Conservation (phyloP, 2,888 invertebrate genomes). For the Eurytoma californica region DNA sequence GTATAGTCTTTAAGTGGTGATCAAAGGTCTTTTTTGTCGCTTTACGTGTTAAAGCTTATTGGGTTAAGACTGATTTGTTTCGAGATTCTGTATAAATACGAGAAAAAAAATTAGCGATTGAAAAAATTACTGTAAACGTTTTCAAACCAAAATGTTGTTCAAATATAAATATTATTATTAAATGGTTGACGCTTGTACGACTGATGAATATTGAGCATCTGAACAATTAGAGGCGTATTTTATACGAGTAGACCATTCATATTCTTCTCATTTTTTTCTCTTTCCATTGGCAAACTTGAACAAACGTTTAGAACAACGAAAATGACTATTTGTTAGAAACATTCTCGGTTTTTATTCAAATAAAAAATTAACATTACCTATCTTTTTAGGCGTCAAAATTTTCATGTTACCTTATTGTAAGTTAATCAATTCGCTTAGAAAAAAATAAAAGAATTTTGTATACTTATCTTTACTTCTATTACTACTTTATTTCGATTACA, state of each 20-base stretch:
- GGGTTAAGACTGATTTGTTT: slow-evolving; percentile 47
- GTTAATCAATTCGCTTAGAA: neutral
- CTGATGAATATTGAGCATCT: slow-evolving; percentile 33
- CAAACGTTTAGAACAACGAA: slow-evolving; percentile 25
- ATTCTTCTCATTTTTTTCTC: neutral
- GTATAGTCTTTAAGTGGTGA: slow-evolving; percentile 18
- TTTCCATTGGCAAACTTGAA: neutral
- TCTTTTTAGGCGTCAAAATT: neutral
- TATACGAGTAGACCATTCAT: slow-evolving; percentile 33
- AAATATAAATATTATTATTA: slow-evolving; percentile 66
- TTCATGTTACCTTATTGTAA: neutral
- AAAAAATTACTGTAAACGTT: slow-evolving; percentile 65
- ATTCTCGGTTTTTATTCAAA: neutral
- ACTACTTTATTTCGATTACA: too few species aligned
- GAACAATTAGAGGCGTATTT: slow-evolving; percentile 35
- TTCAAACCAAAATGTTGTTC: slow-evolving; percentile 74
- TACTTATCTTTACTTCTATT: too few species aligned
- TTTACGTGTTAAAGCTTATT: slow-evolving; percentile 39
- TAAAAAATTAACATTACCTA: neutral
- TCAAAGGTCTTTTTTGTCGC: slow-evolving; percentile 14
- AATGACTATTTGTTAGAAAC: neutral
- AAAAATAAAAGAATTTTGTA: neutral
- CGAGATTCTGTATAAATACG: slow-evolving; percentile 23
- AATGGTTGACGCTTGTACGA: slow-evolving; percentile 57
- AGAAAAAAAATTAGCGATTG: slow-evolving; percentile 25